Conservation (phyloP, 2,797 vertebrate species). For the Chelmon rostratus region DNA sequence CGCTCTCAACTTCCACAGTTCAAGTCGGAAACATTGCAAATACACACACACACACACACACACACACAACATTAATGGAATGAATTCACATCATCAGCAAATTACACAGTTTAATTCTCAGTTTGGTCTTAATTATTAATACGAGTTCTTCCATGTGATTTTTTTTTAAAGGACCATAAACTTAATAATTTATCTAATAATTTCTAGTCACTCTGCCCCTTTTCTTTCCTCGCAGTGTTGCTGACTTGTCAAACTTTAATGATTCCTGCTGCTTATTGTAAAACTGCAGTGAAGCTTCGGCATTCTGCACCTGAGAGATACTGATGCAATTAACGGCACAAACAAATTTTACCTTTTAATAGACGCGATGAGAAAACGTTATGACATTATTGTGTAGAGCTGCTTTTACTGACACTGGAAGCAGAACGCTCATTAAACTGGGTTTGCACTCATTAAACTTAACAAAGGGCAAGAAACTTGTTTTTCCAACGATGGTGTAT, state of each 20-base stretch:
- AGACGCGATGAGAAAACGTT: conserved; percentile 41
- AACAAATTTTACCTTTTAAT: conserved; percentile 56
- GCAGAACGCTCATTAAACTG: conserved; percentile 4
- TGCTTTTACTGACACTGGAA: neutral
- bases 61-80: conserved; percentile 62
- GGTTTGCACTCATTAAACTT: conserved; percentile 29
- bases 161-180: conserved; percentile 49
- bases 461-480: conserved; percentile 10
- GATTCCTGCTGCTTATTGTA: conserved; percentile 27
- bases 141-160: conserved; percentile 40
- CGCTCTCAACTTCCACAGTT: conserved; percentile 52
- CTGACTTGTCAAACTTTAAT: conserved; percentile 59
- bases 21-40: conserved; percentile 62
- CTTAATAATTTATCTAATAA: conserved; percentile 53
- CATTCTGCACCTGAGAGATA: conserved; percentile 62
- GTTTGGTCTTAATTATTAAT: conserved; percentile 56
- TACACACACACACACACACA: conserved; percentile 32
- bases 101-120: conserved; percentile 66
- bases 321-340: conserved; percentile 63
- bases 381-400: conserved; percentile 1
- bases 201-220: conserved; percentile 25
- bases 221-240: conserved; percentile 22
- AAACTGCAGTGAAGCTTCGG: conserved; percentile 29
- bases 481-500: neutral
- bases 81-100: conserved; percentile 73